These are phyloP conservation scores for Diglossa brunneiventris DNA, from an alignment of 2,113 vertebrate species.

Conservation along the genomic window DNA sequence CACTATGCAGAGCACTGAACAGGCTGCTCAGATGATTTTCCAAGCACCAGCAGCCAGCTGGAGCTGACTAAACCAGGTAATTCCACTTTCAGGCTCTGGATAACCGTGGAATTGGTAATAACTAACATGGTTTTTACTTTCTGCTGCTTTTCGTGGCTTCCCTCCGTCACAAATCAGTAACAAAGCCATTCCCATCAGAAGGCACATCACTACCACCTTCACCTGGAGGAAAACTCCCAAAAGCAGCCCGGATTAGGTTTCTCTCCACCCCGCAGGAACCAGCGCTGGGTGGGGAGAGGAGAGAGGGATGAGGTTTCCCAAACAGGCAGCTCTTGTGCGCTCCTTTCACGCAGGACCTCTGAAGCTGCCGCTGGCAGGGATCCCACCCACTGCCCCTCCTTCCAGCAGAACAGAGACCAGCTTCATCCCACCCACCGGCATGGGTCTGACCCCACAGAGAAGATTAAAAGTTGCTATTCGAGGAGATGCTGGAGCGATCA, in stretches of 20 bases:
- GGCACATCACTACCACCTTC: rapidly evolving
- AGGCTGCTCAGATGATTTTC: background rate
- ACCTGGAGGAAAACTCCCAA: background rate
- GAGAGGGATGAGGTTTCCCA: background rate
- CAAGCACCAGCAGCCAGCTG: background rate
- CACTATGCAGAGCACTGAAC: background rate
- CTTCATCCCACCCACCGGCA: background rate
- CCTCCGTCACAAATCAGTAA: background rate
- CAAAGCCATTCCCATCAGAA: background rate
- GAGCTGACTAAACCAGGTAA: background rate
- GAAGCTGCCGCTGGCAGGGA: background rate
- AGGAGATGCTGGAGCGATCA: background rate
- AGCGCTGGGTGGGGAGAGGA: background rate
- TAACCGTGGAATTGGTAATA: background rate
- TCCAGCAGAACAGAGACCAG: background rate
- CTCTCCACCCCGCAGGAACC: background rate
- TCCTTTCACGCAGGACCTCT: background rate
- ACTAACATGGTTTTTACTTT: background rate
- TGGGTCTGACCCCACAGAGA: rapidly evolving
- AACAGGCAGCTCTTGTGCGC: background rate
- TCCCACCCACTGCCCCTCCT: background rate
- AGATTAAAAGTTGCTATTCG: background rate
- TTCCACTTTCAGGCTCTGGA: background rate
- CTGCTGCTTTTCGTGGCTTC: background rate
- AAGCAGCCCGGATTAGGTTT: background rate